Conservation (phyloP, 1,140 invertebrate species). For the Papilio polytes region DNA sequence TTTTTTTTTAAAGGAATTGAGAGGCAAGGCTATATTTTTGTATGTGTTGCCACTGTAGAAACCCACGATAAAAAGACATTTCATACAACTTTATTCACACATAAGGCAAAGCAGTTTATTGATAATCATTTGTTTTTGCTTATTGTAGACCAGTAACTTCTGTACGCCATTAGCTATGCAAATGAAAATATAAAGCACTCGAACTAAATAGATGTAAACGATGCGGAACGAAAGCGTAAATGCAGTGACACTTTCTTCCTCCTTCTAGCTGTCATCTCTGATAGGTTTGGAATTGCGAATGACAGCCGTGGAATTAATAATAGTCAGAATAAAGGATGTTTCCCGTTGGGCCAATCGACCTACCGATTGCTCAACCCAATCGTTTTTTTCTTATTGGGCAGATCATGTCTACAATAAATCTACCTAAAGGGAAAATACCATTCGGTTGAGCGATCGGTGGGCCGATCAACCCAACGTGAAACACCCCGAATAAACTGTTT, state of each 20-base stretch:
- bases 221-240: not conserved
- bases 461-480: too few species aligned
- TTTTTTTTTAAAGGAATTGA: too few species aligned
- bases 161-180: not conserved
- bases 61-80: not conserved
- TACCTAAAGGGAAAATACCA: too few species aligned
- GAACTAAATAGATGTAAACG: not conserved
- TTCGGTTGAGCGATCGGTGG: too few species aligned
- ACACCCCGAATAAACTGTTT: too few species aligned
- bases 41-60: too few species aligned
- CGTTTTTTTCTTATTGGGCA: too few species aligned
- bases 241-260: conserved; percentile 6
- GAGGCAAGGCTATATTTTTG: too few species aligned
- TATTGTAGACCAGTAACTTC: not conserved
- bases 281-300: not conserved
- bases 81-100: not conserved
- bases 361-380: too few species aligned
- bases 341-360: too few species aligned
- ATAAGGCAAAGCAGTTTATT: not conserved
- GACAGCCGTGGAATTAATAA: conserved; percentile 13
- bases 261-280: conserved; percentile 6
- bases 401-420: too few species aligned
- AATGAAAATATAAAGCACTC: not conserved
- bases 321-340: not conserved
- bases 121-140: not conserved